Conservation (phyloP, 92 coral and sea anemone genomes). For the Porites lobata region DNA sequence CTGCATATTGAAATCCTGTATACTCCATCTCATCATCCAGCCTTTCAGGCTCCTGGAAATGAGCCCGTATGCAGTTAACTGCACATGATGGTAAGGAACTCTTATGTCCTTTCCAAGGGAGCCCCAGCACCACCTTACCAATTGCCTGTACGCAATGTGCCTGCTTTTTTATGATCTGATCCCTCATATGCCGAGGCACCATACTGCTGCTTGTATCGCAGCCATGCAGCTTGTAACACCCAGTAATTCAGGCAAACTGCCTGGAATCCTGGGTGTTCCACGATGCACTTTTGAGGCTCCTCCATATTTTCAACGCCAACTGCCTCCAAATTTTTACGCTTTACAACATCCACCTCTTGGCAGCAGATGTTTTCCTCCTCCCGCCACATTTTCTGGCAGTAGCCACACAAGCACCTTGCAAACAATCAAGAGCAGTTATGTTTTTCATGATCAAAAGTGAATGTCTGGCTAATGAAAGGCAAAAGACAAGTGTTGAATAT, state of each 20-base stretch:
- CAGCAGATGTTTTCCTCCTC: slow-evolving; percentile 39
- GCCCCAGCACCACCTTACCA: slow-evolving; percentile 75
- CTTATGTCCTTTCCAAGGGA: slow-evolving; percentile 66
- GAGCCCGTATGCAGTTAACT: slow-evolving; percentile 71
- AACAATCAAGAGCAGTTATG: not conserved
- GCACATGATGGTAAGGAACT: slow-evolving; percentile 78
- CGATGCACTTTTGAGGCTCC: slow-evolving; percentile 45
- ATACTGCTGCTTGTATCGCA: slow-evolving; percentile 62
- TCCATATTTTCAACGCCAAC: slow-evolving; percentile 30
- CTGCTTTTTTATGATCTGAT: no score
- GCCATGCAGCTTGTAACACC: slow-evolving; percentile 78
- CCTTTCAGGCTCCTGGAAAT: not conserved
- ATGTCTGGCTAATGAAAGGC: no score
- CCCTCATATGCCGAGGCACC: no score
- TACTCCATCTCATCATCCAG: slow-evolving; percentile 63
- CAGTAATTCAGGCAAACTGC: slow-evolving; percentile 27
- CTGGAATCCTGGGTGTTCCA: slow-evolving; percentile 9
- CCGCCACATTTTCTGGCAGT: slow-evolving; percentile 44
- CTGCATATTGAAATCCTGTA: slow-evolving; percentile 64
- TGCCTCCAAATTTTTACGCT: slow-evolving; percentile 11
- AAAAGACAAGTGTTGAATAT: no score
- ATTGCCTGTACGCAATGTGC: no score
- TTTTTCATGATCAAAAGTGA: no score
- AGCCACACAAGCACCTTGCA: slow-evolving; percentile 38
- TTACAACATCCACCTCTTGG: slow-evolving; percentile 7